A percentile compares a stretch with the other conserved stretches of the same genome.
Conservation (phyloP, 2,888 invertebrate species). For the Epinotia brunnichana region DNA sequence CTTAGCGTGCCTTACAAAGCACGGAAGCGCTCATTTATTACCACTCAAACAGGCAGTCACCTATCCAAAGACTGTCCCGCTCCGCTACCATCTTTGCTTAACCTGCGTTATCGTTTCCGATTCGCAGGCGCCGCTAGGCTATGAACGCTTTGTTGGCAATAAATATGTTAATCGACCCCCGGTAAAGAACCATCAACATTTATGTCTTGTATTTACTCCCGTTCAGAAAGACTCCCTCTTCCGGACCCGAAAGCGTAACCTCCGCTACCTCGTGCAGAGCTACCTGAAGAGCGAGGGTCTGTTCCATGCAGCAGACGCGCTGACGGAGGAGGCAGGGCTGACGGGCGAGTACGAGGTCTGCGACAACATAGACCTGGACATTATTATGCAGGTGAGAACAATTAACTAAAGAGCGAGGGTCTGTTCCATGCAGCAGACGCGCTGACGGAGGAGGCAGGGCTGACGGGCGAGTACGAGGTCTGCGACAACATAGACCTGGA, state of each 20-base stretch:
- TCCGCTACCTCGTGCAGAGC: conserved; percentile 85
- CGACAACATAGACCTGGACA: conserved; percentile 95
- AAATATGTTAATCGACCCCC: too few species aligned
- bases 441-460: conserved; percentile 88
- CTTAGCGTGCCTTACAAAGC: too few species aligned
- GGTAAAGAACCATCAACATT: not conserved
- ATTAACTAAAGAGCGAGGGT: conserved; percentile 87
- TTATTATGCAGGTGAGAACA: conserved; percentile 87
- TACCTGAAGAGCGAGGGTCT: conserved; percentile 88
- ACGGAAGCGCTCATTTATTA: too few species aligned
- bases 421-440: conserved; percentile 85
- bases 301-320: conserved; percentile 84
- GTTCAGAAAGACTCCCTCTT: conserved; percentile 75
- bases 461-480: conserved; percentile 87
- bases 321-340: conserved; percentile 89
- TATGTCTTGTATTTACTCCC: not conserved
- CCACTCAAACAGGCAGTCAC: too few species aligned
- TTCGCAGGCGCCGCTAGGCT: too few species aligned
- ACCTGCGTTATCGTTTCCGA: too few species aligned
- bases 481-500: conserved; percentile 97
- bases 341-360: conserved; percentile 89
- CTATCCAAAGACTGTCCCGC: too few species aligned
- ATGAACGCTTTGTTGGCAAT: too few species aligned
- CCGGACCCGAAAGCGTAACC: conserved; percentile 72
- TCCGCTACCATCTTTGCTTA: too few species aligned